Conservation (phyloP, 2,113 vertebrate genomes). For the Strix uralensis region DNA sequence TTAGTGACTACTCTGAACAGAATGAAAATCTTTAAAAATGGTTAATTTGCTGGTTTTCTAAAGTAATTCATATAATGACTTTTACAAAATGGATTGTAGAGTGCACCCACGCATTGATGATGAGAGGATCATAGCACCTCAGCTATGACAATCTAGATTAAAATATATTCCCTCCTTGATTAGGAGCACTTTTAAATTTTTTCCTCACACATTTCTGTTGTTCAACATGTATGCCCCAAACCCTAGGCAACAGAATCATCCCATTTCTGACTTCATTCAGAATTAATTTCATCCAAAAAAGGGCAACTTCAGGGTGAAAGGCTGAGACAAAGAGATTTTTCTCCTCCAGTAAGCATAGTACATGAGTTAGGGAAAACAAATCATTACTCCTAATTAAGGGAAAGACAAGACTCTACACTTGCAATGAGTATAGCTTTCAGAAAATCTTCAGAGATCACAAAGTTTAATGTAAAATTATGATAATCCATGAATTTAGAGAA, state of each 20-base stretch:
- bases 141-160: not conserved
- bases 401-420: not conserved
- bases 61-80: not conserved
- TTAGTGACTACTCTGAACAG: not conserved
- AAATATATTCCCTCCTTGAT: not conserved
- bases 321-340: not conserved
- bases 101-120: not conserved
- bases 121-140: not conserved
- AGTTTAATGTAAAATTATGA: not conserved
- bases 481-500: not conserved
- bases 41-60: not conserved
- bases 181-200: not conserved
- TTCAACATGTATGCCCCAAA: not conserved
- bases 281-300: not conserved
- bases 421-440: not conserved
- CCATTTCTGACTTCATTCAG: not conserved
- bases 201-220: not conserved
- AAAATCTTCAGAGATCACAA: not conserved
- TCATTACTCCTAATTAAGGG: not conserved
- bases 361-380: not conserved
- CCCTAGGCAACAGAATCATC: not conserved
- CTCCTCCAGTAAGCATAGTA: not conserved
- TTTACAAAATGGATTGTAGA: not conserved
- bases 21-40: not conserved
- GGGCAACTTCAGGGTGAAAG: not conserved